Base-by-base conservation (phyloP, 2,888 invertebrate genomes). In the Dichetophora obliterata region DNA sequence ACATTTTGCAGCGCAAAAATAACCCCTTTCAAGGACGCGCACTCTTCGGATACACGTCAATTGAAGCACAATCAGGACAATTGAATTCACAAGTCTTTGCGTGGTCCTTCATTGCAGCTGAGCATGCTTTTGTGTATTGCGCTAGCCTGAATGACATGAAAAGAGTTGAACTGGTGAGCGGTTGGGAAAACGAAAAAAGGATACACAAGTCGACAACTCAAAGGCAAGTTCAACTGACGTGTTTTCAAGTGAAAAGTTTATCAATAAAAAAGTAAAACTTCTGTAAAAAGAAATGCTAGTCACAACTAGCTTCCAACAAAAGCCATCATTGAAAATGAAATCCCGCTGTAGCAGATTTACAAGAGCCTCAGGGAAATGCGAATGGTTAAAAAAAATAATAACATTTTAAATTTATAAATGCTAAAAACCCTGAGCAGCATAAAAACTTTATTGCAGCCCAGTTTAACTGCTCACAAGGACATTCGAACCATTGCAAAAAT, bases 41-140 rank as follows among this genome's bases (percentile, higher is more conserved):
- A 37, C 59, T 19, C 24, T 14, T 24, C 19, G 61, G 14, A 59
- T n/a, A 16, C 50, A 34, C 22, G 3, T 52, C 57, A 50, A 65
- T 63, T 65, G 63, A 31, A 74, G 52, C 34, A 63, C 73, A 74
- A 65, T 74, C 73, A 65, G 65, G 73, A 74, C 65, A 74, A 74
- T 65, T 74, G 73, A 74, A 74, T 65, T 34, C 52, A 63, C 50
- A 63, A 52, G 22, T 37, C 14, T 50, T 73, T 71, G 71, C 59
- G 24, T 43, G 59, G 22, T 24, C 5, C 52, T 54, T 52, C 19
- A 19, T 24, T 11, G 19, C 22, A 66, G 16, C 14, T 27, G 59
- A 59, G 59, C 43, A 43, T 14, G 43, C 43, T 43, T 43, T 43
- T 11, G 11, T 43, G 14, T 43, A 43, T 43, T 43, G 43, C 43